Evolutionary conservation across 2,888 invertebrate genomes (phyloP).

Genomic region (Ophion ellenae): DNA sequence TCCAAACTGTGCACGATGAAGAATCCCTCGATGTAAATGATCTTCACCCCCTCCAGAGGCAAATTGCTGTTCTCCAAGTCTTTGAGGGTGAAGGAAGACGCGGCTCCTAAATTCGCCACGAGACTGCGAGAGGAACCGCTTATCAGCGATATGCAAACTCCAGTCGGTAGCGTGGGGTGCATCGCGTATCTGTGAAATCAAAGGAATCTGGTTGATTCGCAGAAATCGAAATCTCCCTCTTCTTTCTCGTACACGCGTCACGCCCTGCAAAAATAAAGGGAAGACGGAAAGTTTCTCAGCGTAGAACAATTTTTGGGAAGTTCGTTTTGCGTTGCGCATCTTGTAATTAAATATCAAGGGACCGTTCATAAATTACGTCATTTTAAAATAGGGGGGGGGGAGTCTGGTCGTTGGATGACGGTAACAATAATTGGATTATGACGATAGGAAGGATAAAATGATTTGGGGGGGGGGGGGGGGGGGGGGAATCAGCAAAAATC

Average conservation of each 20-base stretch:
- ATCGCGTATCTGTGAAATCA: conserved; percentile 77
- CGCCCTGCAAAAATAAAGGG: no score
- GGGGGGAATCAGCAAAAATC: no score
- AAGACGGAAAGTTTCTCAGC: no score
- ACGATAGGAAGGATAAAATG: no score
- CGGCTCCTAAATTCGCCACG: conserved; percentile 82
- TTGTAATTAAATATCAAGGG: not conserved
- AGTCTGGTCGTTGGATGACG: no score
- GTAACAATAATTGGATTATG: no score
- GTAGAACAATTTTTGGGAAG: no score
- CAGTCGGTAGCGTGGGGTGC: conserved; percentile 79
- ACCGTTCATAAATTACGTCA: no score
- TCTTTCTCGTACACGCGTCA: no score
- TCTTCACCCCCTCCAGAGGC: conserved; percentile 74
- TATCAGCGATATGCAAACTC: conserved; percentile 80
- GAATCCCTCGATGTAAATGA: conserved; percentile 83
- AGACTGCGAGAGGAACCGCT: conserved; percentile 79
- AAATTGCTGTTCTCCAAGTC: conserved; percentile 73
- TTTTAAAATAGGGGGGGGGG: no score
- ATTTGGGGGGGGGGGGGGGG: no score
- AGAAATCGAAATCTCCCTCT: not conserved
- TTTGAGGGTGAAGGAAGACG: conserved; percentile 77
- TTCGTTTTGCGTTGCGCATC: no score
- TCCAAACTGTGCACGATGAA: conserved; percentile 82
- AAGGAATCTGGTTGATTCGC: conserved; percentile 2